Evolutionary conservation across 2,797 vertebrate genomes (phyloP), one percentile per base, ranked within the genome.

Genomic region (Lemur catta): DNA sequence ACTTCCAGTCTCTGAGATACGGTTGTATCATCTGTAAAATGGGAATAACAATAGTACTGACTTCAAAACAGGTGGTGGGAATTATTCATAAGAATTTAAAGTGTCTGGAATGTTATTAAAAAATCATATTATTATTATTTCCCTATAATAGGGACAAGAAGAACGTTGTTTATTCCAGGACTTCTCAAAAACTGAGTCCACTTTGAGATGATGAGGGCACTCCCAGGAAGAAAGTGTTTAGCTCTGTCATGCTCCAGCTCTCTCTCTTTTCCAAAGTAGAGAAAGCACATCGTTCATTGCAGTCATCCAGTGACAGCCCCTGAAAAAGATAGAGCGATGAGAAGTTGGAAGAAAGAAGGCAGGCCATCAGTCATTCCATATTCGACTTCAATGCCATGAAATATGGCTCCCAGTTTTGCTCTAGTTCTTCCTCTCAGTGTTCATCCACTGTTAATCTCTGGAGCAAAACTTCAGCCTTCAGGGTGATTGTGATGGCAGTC

Each of bases 271-370:
- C 50, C 84, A 88, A 17, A 65, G 75, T 55, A 48, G 12, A 88
- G 87, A 93, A 87, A 95, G 30, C 33, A 9, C 43, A 59, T 90
- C 78, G 94, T 28, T 94, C 85, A 86, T 50, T 52, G n/a, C 74
- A 48, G 46, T 43, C 57, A 67, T 46, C 75, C n/a, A 33, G 15
- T 67, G 81, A 74, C 84, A 95, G 88, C 41, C 24, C 41, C 79
- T 41, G 67, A 48, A 65, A 85, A 90, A 81, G 75, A 76, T 14
- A 55, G 52, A 67, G 52, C 61, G 82, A 57, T 30, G 6, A 95
- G 38, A 41, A 33, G 79, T 61, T 74, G 55, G 50, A 92, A 74
- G 89, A 81, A 81, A 41, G 24, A 65, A 74, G 76, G 4, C 13
- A 67, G 6, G 7, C 38, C 92, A 86, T 93, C 81, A 13, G 22